A percentile compares a stretch with the other conserved stretches of the same genome.
phyloP scores from a whole-genome alignment of 2,888 invertebrate species.

The Leptopilina syphax region DNA sequence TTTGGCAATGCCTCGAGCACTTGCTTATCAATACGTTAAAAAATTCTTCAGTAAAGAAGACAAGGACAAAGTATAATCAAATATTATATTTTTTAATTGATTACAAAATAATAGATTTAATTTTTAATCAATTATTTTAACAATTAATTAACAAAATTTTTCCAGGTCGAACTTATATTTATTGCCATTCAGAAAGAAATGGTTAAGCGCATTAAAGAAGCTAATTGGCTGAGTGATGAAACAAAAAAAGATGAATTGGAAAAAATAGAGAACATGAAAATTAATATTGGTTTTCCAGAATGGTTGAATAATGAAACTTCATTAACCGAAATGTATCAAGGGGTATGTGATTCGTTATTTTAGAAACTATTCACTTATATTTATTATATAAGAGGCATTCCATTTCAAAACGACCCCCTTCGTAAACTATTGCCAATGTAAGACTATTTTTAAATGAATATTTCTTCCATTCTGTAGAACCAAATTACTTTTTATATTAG shows the following conservation, averaged over 20 bases:
- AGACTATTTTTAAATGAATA: too few relatives aligned
- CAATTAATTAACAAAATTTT: neutral
- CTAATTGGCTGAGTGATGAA: conserved; percentile 17
- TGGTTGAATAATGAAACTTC: neutral
- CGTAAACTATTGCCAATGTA: too few relatives aligned
- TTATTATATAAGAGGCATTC: too few relatives aligned
- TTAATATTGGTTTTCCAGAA: neutral
- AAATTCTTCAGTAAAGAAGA: neutral
- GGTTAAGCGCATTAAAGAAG: neutral
- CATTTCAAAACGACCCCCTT: too few relatives aligned
- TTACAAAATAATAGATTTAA: too few relatives aligned
- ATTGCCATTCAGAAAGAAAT: neutral
- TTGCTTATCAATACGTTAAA: neutral
- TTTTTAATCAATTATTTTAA: too few relatives aligned
- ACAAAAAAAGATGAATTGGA: neutral
- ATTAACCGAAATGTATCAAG: neutral
- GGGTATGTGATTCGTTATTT: neutral
- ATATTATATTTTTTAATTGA: too few relatives aligned
- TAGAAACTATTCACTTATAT: too few relatives aligned
- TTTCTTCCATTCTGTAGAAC: too few relatives aligned
- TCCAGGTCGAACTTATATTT: neutral
- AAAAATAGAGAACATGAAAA: conserved; percentile 2
- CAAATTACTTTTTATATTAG: too few relatives aligned
- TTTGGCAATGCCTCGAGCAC: neutral
- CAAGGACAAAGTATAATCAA: neutral